Base-by-base conservation (phyloP, 2,113 vertebrate species). In the Isichthys henryi region DNA sequence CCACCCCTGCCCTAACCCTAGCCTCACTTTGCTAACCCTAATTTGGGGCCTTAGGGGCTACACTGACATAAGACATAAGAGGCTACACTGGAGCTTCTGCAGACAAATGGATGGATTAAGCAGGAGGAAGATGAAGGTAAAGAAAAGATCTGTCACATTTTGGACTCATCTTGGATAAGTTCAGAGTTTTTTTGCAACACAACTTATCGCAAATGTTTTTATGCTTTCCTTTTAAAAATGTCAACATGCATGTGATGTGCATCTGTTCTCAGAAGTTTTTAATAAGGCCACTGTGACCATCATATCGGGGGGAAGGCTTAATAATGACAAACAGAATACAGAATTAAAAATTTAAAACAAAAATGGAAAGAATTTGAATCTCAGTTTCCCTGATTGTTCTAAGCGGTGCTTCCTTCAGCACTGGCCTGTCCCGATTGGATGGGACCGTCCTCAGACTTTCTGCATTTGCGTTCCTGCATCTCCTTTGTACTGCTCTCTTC, bases 371-470 rank as follows among this genome's bases (percentile, higher is more conserved):
- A 88, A 31, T 9, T 21, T 50, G 46, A 74, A 52, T 27, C 15
- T 11, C 19, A 50, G 87, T 82, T 19, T 43, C 87, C 17, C n/a
- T 13, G 35, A 21, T 74, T 74, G 1, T 88, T 86, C 88, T 50
- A 91, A 7, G 88, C 58, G 7, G 62, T 43, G 87, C 86, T 90
- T 83, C 46, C 46, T 88, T 91, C 66, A 23, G 58, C 83, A 21
- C 80, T 52, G 31, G 82, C 43, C 27, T 58, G 87, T 23, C 90
- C 89, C 39, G 89, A 90, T 27, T 88, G 88, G 82, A 86, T 90
- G 53, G 56, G 53, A 13, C 10, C 0, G 21, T 58, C 43, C 70
- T 88, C 89, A 45, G 50, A n/a, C 56, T 39, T 84, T n/a, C 19
- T 10, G 21, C 82, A 48, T 21, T 48, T 48, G 21, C 45, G 13